Evolutionary conservation across 2,797 vertebrate species (phyloP).

Genomic region (Schizopygopsis pylzovi): DNA sequence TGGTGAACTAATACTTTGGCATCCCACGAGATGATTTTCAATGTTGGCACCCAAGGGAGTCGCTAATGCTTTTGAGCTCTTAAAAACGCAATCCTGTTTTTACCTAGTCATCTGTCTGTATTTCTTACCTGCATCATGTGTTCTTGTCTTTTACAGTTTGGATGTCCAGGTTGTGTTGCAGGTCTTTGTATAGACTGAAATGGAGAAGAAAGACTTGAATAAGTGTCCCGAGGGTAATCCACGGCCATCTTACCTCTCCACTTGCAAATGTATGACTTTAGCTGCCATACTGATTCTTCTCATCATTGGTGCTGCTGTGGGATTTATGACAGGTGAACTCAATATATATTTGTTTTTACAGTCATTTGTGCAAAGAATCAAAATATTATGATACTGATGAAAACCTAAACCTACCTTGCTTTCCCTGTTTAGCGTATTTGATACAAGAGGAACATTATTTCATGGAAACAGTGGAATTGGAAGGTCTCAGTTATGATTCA

Average conservation of each 20-base stretch:
- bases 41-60: background rate
- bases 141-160: constrained; percentile 55
- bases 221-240: constrained; percentile 62
- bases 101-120: background rate
- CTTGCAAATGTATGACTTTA: constrained; percentile 63
- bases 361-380: background rate
- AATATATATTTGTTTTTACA: background rate
- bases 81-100: constrained; percentile 1
- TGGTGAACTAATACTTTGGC: constrained; percentile 8
- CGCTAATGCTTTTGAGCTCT: background rate
- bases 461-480: constrained; percentile 87
- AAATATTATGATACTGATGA: background rate
- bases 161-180: constrained; percentile 59
- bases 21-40: constrained; percentile 36
- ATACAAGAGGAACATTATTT: constrained; percentile 79
- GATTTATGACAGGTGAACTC: constrained; percentile 67
- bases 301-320: constrained; percentile 70
- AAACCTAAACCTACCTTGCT: constrained; percentile 9
- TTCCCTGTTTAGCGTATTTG: constrained; percentile 76
- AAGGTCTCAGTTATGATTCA: constrained; percentile 81
- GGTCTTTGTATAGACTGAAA: constrained; percentile 64
- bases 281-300: constrained; percentile 73
- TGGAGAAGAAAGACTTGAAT: constrained; percentile 75
- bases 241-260: constrained; percentile 55
- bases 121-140: constrained; percentile 13